These are phyloP conservation scores for Callopanchax toddi DNA, from an alignment of 2,113 vertebrate species.

Conservation along the genomic window DNA sequence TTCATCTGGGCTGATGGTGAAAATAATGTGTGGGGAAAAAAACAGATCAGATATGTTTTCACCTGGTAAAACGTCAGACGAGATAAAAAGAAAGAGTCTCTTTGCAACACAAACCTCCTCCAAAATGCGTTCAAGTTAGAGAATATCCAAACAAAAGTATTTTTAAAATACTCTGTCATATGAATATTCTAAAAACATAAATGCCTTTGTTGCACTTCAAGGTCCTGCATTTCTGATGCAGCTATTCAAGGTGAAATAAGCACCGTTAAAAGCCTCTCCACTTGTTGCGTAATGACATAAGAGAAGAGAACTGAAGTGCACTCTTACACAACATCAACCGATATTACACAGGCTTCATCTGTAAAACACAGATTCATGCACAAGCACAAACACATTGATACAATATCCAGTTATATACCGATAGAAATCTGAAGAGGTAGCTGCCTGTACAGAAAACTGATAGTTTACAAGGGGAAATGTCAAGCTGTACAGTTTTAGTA, in stretches of 20 bases:
- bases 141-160: conserved; percentile 1
- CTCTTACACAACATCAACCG: neutral
- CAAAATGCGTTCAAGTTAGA: neutral
- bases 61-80: neutral
- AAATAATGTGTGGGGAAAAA: neutral
- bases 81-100: neutral
- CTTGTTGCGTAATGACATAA: conserved; percentile 19
- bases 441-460: neutral
- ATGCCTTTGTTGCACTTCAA: neutral
- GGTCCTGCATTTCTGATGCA: neutral
- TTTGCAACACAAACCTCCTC: conserved; percentile 1
- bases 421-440: conserved; percentile 2
- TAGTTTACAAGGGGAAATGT: neutral
- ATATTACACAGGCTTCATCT: neutral
- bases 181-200: neutral
- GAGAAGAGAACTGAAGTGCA: conserved; percentile 12
- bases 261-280: conserved; percentile 29
- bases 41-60: neutral
- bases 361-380: neutral
- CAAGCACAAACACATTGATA: conserved; percentile 9
- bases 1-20: neutral
- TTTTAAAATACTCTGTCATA: neutral
- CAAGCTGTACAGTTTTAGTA: neutral
- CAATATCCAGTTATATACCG: neutral
- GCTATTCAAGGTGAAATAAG: conserved; percentile 11